Evolutionary conservation across 2,797 vertebrate species (phyloP), one percentile per base, ranked within the genome.

Genomic region (Gallinago solitaria): DNA sequence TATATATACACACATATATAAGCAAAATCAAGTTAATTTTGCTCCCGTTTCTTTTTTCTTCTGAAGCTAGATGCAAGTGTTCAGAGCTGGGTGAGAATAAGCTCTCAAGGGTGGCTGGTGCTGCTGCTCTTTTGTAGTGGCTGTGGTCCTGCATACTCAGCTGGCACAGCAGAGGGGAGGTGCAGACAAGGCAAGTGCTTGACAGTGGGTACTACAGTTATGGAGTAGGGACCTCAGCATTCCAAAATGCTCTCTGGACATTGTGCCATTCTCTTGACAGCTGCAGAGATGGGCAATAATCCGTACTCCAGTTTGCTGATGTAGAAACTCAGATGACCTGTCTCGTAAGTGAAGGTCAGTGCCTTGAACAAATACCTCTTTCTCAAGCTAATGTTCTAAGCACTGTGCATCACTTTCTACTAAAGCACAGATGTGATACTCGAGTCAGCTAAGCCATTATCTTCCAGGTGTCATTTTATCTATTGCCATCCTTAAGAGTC

Each of bases 211-310:
- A 16, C 17, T 73, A n/a, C 23, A 63, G 32, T 23, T 43, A 13
- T 30, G 18, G 35, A 87, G 9, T 8, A 74, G 28, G 23, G 11
- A 74, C 21, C 19, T 54, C 25, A 19, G 61, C 16, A 21, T 51
- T 53, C 11, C 74, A 64, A 50, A 60, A 60, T 25, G 17, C 8
- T 82, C 12, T 12, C 35, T 69, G 18, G 9, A 8, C 7, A 2
- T 32, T 11, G 37, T 54, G 56, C 9, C 0, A 1, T 56, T 73
- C 65, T 39, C 24, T 65, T 64, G 59, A 32, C 4, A 3, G 15
- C 45, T 88, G 21, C 54, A 33, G 2, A 18, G 64, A 17, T 0
- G 0, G 3, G 8, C 6, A 6, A 3, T 70, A 9, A 30, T 32
- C 3, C 4, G 17, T 3, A 5, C 51, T 76, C 25, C 16, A 32